phyloP scores from a whole-genome alignment of 2,113 vertebrate genomes.

The Anoura caudifer region DNA sequence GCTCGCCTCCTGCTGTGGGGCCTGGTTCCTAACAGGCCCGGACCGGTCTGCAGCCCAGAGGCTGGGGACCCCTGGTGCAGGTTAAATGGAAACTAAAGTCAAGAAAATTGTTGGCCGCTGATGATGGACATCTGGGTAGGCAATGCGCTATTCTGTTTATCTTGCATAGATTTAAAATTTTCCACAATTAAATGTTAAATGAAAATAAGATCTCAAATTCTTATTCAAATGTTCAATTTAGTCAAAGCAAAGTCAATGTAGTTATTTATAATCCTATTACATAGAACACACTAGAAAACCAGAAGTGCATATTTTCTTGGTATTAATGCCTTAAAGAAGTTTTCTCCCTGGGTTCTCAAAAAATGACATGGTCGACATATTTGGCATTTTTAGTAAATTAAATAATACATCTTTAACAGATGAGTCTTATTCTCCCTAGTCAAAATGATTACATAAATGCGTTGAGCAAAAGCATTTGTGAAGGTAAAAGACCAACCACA shows the following conservation, averaged over 20 bases:
- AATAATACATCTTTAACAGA: not conserved
- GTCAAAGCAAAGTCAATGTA: not conserved
- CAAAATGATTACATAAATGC: not conserved
- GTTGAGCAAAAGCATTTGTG: not conserved
- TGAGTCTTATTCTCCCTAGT: not conserved
- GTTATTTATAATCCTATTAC: not conserved
- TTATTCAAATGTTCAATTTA: not conserved
- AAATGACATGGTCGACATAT: not conserved
- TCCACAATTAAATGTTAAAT: not conserved
- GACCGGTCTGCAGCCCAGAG: too few species aligned
- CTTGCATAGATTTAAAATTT: not conserved
- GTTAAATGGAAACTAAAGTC: not conserved
- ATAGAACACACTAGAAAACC: not conserved
- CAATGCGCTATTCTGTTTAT: not conserved
- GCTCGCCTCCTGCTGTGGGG: too few species aligned
- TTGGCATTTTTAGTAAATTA: constrained; percentile 11
- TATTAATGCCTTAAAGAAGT: not conserved
- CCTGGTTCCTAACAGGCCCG: too few species aligned
- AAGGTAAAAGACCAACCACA: not conserved
- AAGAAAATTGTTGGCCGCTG: not conserved
- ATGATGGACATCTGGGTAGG: not conserved
- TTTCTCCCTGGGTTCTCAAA: not conserved
- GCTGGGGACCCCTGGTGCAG: not conserved
- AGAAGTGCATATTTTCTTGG: not conserved
- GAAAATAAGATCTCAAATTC: not conserved